A percentile compares a stretch with the other conserved stretches of the same genome.
Evolutionary conservation across 2,888 invertebrate genomes (phyloP).

Genomic region (Mesochorus sp.): DNA sequence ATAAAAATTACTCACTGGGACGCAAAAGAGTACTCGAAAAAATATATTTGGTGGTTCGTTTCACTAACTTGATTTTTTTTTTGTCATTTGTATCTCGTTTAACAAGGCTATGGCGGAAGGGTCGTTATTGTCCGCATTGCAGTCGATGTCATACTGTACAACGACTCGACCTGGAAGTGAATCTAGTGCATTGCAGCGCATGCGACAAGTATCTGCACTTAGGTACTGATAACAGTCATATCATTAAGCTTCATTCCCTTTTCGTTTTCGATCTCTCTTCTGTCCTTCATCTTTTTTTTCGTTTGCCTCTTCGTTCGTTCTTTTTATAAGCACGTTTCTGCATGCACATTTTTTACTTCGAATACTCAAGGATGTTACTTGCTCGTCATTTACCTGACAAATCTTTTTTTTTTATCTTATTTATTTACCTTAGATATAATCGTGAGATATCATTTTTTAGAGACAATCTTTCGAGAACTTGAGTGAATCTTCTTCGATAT

Average conservation of each 20-base stretch:
- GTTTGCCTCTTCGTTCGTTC: neutral
- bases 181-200: conserved; percentile 83
- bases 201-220: conserved; percentile 83
- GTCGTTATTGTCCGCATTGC: conserved; percentile 89
- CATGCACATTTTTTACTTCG: conserved; percentile 28
- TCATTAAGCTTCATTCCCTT: conserved; percentile 70
- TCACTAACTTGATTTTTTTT: conserved; percentile 65
- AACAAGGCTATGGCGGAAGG: conserved; percentile 87
- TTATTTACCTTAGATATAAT: too few relatives aligned
- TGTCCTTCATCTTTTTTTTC: neutral
- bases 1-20: neutral
- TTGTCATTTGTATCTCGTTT: conserved; percentile 69
- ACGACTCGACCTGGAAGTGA: conserved; percentile 86
- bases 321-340: conserved; percentile 13
- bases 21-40: conserved; percentile 6
- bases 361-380: neutral
- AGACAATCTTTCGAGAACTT: too few relatives aligned
- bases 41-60: conserved; percentile 43
- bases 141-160: conserved; percentile 87
- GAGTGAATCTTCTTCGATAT: too few relatives aligned
- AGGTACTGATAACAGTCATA: conserved; percentile 81
- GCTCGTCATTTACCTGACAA: too few relatives aligned
- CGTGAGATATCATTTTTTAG: too few relatives aligned
- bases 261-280: neutral
- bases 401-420: neutral